These are phyloP conservation scores for Tapirus indicus DNA, from an alignment of 2,797 vertebrate genomes.

Conservation along the genomic window DNA sequence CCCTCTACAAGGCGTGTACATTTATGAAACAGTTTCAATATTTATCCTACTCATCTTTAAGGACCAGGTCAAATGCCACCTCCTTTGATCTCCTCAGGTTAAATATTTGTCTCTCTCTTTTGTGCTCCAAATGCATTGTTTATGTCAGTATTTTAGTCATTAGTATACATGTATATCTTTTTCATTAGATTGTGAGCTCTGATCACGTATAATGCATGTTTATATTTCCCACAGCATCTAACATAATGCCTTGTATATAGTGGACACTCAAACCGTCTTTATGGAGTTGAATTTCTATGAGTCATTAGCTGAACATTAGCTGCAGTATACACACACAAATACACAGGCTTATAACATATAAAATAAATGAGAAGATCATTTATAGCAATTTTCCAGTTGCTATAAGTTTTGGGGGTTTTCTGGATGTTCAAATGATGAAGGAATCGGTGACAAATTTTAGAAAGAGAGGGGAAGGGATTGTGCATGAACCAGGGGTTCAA, in stretches of 20 bases:
- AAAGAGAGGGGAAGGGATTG: background rate
- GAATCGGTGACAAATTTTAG: background rate
- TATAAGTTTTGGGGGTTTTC: background rate
- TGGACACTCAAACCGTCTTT: background rate
- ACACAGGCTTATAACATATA: background rate
- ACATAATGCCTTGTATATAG: background rate
- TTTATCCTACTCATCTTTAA: constrained; percentile 8
- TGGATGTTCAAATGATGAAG: background rate
- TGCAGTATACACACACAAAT: background rate
- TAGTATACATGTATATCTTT: background rate
- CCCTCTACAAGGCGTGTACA: background rate
- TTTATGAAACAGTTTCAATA: background rate
- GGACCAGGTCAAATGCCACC: background rate
- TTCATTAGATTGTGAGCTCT: background rate
- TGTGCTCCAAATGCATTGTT: background rate
- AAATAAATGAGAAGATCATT: background rate
- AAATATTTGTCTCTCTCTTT: background rate
- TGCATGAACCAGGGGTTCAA: background rate
- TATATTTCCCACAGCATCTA: background rate
- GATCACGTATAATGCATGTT: background rate
- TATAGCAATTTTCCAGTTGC: background rate
- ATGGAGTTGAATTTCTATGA: background rate
- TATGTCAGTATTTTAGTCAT: background rate
- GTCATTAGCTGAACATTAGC: background rate
- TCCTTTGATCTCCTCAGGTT: background rate